These are phyloP conservation scores for Glyptemys insculpta DNA, from an alignment of 2,797 vertebrate species.

Conservation along the genomic window DNA sequence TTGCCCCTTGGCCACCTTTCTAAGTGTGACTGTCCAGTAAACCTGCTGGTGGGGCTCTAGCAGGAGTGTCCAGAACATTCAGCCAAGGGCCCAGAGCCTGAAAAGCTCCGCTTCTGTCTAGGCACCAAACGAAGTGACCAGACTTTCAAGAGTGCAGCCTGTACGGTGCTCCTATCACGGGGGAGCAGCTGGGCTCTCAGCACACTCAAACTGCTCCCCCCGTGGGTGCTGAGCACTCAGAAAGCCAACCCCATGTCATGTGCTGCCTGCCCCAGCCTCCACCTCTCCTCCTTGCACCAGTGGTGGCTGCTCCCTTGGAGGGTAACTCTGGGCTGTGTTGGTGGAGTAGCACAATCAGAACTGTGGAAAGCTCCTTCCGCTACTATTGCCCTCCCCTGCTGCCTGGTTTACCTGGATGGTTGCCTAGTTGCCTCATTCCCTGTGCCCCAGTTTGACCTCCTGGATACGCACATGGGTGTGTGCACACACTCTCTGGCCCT, in stretches of 20 bases:
- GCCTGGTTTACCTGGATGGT: neutral
- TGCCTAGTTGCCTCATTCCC: too few relatives aligned
- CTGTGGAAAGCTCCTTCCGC: neutral
- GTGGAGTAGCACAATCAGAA: too few relatives aligned
- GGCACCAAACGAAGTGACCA: neutral
- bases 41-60: too few relatives aligned
- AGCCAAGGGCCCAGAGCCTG: too few relatives aligned
- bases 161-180: neutral
- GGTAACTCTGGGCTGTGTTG: neutral
- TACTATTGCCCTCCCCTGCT: neutral
- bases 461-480: neutral
- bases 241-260: neutral
- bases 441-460: neutral
- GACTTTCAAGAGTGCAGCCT: too few relatives aligned
- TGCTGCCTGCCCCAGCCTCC: neutral
- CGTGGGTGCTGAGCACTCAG: neutral
- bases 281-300: too few relatives aligned
- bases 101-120: too few relatives aligned
- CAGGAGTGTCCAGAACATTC: too few relatives aligned
- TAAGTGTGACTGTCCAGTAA: neutral
- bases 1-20: too few relatives aligned
- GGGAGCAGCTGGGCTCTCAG: neutral
- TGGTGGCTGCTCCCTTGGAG: too few relatives aligned
- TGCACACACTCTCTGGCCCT: accelerated
- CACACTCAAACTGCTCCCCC: neutral